These are phyloP conservation scores for Schizothorax lantsangensis DNA, from an alignment of 2,797 vertebrate genomes.

Conservation along the genomic window DNA sequence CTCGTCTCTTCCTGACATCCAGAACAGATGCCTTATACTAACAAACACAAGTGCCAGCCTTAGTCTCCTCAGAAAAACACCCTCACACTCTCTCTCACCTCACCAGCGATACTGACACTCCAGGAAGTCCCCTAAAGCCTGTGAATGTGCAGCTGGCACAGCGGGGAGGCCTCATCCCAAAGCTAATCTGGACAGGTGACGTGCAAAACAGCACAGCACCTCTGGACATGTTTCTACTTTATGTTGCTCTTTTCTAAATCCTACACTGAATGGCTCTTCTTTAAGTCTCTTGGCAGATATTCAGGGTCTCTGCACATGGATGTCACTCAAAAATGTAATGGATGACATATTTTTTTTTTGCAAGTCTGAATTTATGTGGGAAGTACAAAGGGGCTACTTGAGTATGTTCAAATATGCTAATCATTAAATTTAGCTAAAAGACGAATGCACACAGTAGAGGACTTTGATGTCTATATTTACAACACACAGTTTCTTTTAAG, in stretches of 20 bases:
- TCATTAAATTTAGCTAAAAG: conserved; percentile 21
- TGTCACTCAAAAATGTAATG: conserved; percentile 48
- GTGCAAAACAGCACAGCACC: conserved; percentile 60
- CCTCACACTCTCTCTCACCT: conserved; percentile 51
- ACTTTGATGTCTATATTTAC: conserved; percentile 25
- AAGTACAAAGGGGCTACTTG: conserved; percentile 31
- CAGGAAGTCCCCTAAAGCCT: conserved; percentile 39
- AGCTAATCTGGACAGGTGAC: conserved; percentile 65
- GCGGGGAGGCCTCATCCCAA: conserved; percentile 63
- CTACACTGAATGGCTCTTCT: conserved; percentile 41
- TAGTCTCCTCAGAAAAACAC: conserved; percentile 64
- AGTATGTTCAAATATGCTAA: conserved; percentile 30
- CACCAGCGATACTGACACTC: conserved; percentile 43
- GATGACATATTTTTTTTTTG: conserved; percentile 33
- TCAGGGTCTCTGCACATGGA: conserved; percentile 29
- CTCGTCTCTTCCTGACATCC: conserved; percentile 76
- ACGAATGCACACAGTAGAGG: neutral
- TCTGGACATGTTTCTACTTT: conserved; percentile 57
- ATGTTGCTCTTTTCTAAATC: conserved; percentile 49
- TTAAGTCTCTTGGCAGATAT: conserved; percentile 47
- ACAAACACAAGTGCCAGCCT: conserved; percentile 78
- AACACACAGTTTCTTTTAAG: conserved; percentile 20
- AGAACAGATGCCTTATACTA: conserved; percentile 83
- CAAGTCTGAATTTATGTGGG: conserved; percentile 18
- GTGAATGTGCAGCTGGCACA: conserved; percentile 72